Evolutionary conservation across 1,140 invertebrate species (phyloP).

Genomic region (Mya arenaria): DNA sequence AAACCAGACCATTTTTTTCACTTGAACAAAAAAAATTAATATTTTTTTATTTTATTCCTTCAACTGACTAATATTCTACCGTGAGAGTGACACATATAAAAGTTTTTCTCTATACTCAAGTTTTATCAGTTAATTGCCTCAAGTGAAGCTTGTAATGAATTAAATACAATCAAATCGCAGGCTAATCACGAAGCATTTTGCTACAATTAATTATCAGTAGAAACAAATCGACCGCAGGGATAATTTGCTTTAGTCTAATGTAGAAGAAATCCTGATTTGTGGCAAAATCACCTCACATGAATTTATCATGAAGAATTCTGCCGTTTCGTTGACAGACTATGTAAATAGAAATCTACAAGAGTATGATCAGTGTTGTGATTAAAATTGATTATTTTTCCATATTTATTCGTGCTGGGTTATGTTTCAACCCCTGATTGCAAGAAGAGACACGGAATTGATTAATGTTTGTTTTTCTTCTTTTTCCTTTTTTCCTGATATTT

Average conservation of each 20-base stretch:
- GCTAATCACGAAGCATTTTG: not conserved
- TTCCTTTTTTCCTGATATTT: not conserved
- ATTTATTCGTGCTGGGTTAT: constrained; percentile 45
- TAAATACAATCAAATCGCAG: not conserved
- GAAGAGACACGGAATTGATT: constrained; percentile 40
- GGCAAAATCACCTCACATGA: constrained; percentile 34
- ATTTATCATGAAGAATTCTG: constrained; percentile 39
- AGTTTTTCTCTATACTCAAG: no score
- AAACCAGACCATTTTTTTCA: no score
- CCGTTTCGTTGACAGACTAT: constrained; percentile 21
- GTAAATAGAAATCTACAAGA: constrained; percentile 45
- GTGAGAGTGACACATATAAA: no score
- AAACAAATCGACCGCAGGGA: constrained; percentile 17
- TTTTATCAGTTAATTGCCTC: no score
- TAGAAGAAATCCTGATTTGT: constrained; percentile 27
- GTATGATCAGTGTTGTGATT: constrained; percentile 45
- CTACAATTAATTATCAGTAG: constrained; percentile 43
- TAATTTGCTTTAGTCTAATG: constrained; percentile 51
- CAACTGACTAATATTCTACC: no score
- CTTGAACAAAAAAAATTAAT: no score
- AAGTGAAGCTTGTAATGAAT: no score
- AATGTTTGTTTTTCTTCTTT: constrained; percentile 8
- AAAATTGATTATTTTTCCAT: constrained; percentile 56
- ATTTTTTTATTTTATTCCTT: no score
- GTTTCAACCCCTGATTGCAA: constrained; percentile 43